Conservation (phyloP, 1,140 invertebrate species). For the Brachionus paranguensis region DNA sequence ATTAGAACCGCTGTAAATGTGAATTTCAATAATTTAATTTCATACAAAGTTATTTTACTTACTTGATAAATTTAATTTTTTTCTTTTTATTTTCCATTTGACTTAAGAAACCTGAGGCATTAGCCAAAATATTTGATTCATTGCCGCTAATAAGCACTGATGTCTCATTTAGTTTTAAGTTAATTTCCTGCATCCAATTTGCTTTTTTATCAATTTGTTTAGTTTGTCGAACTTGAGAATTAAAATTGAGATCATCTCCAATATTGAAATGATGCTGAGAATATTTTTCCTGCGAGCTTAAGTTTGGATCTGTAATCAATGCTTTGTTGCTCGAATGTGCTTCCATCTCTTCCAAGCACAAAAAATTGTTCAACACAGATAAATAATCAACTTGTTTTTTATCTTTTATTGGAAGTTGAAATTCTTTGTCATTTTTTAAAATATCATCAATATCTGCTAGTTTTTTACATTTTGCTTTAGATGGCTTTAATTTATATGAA, state of each 20-base stretch:
- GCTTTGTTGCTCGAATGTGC: background rate
- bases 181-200: background rate
- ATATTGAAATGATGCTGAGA: background rate
- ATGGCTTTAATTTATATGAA: background rate
- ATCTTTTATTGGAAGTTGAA: background rate
- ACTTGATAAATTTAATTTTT: constrained; percentile 12
- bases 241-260: background rate
- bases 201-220: background rate
- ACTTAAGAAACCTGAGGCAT: background rate
- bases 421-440: background rate
- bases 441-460: background rate
- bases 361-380: background rate
- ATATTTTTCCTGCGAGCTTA: background rate
- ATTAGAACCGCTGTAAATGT: too few species aligned
- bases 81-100: constrained; percentile 22
- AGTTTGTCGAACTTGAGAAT: background rate
- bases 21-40: too few species aligned
- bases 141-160: background rate
- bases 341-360: background rate
- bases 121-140: background rate
- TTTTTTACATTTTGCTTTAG: background rate
- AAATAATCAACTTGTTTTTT: background rate
- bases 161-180: background rate
- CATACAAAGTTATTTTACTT: background rate
- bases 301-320: background rate